These are phyloP conservation scores for Melipona beecheii DNA, from an alignment of 2,888 invertebrate genomes.

Conservation along the genomic window DNA sequence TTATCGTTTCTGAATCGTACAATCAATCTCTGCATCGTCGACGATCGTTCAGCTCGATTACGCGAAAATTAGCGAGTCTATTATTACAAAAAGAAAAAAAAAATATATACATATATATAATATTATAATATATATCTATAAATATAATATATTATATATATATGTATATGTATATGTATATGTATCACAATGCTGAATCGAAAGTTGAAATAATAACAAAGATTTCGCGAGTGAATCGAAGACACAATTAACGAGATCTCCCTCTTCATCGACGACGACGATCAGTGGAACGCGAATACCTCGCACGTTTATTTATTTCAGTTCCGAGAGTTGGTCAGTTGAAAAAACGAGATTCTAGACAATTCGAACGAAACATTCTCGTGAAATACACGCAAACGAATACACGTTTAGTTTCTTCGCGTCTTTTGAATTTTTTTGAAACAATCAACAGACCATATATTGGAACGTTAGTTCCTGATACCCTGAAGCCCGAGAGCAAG, in stretches of 20 bases:
- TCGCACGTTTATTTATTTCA: neutral
- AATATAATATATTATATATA: no score
- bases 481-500: no score
- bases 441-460: no score
- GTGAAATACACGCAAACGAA: no score
- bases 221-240: neutral
- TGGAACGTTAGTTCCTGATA: no score
- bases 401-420: no score
- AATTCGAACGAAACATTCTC: no score
- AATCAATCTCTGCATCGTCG: conserved; percentile 1
- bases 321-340: neutral
- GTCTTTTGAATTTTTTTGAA: no score
- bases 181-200: neutral
- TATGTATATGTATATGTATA: neutral
- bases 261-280: neutral
- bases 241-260: neutral
- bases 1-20: conserved; percentile 32
- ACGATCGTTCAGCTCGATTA: neutral
- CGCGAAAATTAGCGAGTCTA: neutral
- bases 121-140: no score
- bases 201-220: neutral
- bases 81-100: neutral
- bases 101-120: no score
- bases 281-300: no score
- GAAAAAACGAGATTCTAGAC: neutral